These are phyloP conservation scores for Lycaon pictus DNA, from an alignment of 2,113 vertebrate genomes.

Conservation along the genomic window DNA sequence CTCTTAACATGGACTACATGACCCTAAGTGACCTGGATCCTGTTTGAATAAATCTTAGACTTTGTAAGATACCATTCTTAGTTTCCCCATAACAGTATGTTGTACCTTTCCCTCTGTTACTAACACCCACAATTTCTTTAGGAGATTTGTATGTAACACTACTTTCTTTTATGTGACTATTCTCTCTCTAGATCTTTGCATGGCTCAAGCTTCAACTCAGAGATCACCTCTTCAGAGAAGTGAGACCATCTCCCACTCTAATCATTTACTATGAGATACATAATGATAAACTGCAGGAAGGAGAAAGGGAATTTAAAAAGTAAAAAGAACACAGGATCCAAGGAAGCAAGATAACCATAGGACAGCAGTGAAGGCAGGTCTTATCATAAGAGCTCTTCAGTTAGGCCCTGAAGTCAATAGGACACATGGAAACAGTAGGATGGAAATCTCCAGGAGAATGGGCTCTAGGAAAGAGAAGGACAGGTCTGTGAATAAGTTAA, in stretches of 20 bases:
- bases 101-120: not conserved
- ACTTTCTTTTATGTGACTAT: not conserved
- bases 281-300: not conserved
- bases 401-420: not conserved
- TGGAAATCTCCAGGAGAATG: not conserved
- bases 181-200: not conserved
- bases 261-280: not conserved
- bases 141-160: not conserved
- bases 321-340: not conserved
- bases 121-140: not conserved
- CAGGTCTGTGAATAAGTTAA: not conserved
- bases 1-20: not conserved
- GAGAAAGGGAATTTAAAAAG: not conserved
- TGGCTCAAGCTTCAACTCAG: not conserved
- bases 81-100: not conserved
- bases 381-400: not conserved
- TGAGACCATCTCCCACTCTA: not conserved
- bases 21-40: not conserved
- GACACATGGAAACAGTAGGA: not conserved
- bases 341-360: not conserved
- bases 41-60: not conserved
- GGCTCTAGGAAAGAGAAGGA: not conserved
- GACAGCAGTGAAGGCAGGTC: not conserved
- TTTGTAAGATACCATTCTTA: not conserved
- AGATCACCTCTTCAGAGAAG: not conserved